These are phyloP conservation scores for Chaunax sp. DNA, from an alignment of 2,797 vertebrate genomes.

Conservation along the genomic window DNA sequence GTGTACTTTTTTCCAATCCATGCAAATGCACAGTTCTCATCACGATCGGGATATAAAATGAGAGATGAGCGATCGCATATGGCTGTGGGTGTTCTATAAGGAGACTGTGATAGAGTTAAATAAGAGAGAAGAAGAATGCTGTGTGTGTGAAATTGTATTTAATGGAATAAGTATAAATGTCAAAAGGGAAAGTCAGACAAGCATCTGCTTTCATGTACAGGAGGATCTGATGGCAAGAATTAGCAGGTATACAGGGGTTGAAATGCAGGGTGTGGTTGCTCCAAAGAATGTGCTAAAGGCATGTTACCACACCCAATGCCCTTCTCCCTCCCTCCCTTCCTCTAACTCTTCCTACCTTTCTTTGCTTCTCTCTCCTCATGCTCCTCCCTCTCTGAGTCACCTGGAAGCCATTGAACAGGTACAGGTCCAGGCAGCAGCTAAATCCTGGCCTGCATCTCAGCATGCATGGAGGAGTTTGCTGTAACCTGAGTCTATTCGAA, in stretches of 20 bases:
- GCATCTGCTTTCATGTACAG: slow-evolving; percentile 22
- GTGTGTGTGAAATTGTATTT: slow-evolving; percentile 1
- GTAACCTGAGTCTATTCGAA: slow-evolving; percentile 11
- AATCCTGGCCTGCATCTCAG: slow-evolving; percentile 43
- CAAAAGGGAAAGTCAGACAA: slow-evolving; percentile 17
- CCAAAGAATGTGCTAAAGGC: slow-evolving; percentile 77
- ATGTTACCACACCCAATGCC: slow-evolving; percentile 70
- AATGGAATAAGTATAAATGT: background rate
- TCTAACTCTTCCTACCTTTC: background rate
- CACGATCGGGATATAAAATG: slow-evolving; percentile 5
- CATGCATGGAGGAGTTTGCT: slow-evolving; percentile 18
- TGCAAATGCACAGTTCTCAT: slow-evolving; percentile 46
- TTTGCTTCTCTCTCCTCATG: background rate
- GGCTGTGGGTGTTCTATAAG: slow-evolving; percentile 1
- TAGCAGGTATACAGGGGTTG: slow-evolving; percentile 62
- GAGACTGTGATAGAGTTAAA: background rate
- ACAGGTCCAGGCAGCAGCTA: slow-evolving; percentile 61
- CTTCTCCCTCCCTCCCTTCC: background rate
- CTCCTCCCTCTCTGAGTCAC: slow-evolving; percentile 66
- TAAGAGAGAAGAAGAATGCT: background rate
- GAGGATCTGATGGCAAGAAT: slow-evolving; percentile 50
- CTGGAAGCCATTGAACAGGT: slow-evolving; percentile 63
- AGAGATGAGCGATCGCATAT: slow-evolving; percentile 28
- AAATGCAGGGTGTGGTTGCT: slow-evolving; percentile 63
- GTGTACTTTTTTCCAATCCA: background rate